Percentiles rank a stretch among this genome's conserved stretches.
These are phyloP conservation scores for Phalacrocorax pelagicus DNA, from an alignment of 2,113 vertebrate genomes.

Conservation along the genomic window DNA sequence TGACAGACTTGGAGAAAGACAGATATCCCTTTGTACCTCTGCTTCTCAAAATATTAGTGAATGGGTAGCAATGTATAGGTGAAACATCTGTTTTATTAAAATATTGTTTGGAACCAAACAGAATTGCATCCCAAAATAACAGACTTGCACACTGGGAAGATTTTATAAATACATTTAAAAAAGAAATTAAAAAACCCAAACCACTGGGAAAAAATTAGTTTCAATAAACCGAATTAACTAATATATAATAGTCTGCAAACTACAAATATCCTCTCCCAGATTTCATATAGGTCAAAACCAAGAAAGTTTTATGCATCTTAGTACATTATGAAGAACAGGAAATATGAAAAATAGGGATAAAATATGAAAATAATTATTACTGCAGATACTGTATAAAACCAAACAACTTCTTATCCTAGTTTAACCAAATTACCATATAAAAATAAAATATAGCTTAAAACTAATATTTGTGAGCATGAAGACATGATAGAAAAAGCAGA, in stretches of 20 bases:
- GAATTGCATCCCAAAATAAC: background rate
- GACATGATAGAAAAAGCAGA: background rate
- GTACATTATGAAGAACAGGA: background rate
- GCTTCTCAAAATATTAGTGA: background rate
- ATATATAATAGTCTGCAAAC: background rate
- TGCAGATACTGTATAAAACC: background rate
- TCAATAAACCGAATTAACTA: background rate
- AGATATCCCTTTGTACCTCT: background rate
- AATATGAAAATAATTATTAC: background rate
- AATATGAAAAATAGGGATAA: background rate
- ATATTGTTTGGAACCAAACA: background rate
- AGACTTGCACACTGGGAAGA: background rate
- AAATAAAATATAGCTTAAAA: background rate
- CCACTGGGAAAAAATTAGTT: background rate
- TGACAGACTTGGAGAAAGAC: background rate
- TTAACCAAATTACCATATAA: background rate
- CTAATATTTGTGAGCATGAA: background rate
- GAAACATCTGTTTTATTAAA: background rate
- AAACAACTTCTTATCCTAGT: background rate
- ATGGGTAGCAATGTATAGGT: fast-evolving
- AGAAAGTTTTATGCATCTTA: background rate
- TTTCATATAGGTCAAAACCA: background rate
- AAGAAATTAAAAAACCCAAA: background rate
- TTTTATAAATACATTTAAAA: background rate
- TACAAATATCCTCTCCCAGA: background rate